Evolutionary conservation across 2,888 invertebrate species (phyloP), one percentile per base, ranked within the genome.

Genomic region (Brassicogethes aeneus): DNA sequence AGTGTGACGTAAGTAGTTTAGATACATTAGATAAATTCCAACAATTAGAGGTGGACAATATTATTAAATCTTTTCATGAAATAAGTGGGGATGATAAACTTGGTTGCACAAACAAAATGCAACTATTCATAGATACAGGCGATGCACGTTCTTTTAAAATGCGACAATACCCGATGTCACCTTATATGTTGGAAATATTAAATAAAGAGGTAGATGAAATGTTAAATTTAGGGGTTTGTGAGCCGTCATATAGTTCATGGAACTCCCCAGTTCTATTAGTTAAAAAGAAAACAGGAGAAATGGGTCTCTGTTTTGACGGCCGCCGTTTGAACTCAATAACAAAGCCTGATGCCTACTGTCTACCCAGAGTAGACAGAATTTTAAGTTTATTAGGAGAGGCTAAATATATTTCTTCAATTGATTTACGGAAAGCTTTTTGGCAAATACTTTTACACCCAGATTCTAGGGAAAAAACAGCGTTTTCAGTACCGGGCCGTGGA

Each of bases 361-460:
- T 47, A 8, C 49, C 41, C 5, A 36, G 41, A 16, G 29, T 49
- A 5, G 43, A 47, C 5, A 36, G 46, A n/a, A n/a, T n/a, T n/a
- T n/a, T n/a, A n/a, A n/a, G n/a, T n/a, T n/a, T n/a, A n/a, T n/a
- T n/a, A n/a, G 12, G 39, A 32, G n/a, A 34, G 16, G 40, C 43
- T 2, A 42, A 40, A 29, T 45, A 17, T 41, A 41, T 46, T 8
- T 44, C 44, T 8, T 42, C 45, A 1, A 45, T 45, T 12, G 47
- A 47, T 29, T 15, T 46, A 2, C 16, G 40, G 32, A 45, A 43
- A 40, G 37, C 37, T 34, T 45, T 41, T 2, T 36, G 47, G 41
- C 37, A 46, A 17, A 42, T 47, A 23, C 44, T 40, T 17, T 17
- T 45, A n/a, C n/a, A n/a, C n/a, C n/a, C n/a, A n/a, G n/a, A n/a